Base-by-base conservation (phyloP, 2,888 invertebrate species). In the Drosophila prolongata region DNA sequence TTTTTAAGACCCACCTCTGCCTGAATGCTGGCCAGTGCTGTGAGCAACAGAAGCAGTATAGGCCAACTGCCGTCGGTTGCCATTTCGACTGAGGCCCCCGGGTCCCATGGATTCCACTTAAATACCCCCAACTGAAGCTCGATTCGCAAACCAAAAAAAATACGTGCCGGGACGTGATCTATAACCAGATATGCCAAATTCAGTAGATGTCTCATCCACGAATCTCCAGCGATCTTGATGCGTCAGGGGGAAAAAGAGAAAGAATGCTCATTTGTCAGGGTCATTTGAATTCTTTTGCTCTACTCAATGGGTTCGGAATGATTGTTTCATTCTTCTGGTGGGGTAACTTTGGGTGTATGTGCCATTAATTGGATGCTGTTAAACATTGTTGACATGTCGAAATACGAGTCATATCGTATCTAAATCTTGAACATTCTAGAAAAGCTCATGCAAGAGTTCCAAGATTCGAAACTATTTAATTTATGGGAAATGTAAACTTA, bases 81-180 rank as follows among this genome's bases (percentile, higher is more conserved):
- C 70, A 62, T 61, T 71, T 66, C 40, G 46, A 66, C 66, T 66
- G 66, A 66, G 54, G 40, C 54, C 54, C 54, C 46, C 40, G 46
- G 38, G n/a, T 54, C 40, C 35, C 42, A 55, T 53, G 66, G 66
- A 66, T 19, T 54, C 54, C 46, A 54, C 27, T 66, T 66, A 66
- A 66, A 66, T 66, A 66, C 40, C 34, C n/a, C 16, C 38, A 35
- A 35, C 30, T 35, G 42, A 11, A n/a, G 30, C 30, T 44, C 10
- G 13, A 6, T 10, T 9, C n/a, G 24, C 52, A 62, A 43, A 52
- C 54, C 54, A 40, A 53, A 43, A 62, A 43, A 46, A 62, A 27
- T 34, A 42, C 66, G 66, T 66, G 34, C 66, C 66, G 66, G 66
- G 79, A 80, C 80, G 80, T 80, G 80, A 84, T 80, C 77, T 77